Evolutionary conservation across 2,888 invertebrate species (phyloP), one percentile per base, ranked within the genome.

Genomic region (Augochlorella aurata): DNA sequence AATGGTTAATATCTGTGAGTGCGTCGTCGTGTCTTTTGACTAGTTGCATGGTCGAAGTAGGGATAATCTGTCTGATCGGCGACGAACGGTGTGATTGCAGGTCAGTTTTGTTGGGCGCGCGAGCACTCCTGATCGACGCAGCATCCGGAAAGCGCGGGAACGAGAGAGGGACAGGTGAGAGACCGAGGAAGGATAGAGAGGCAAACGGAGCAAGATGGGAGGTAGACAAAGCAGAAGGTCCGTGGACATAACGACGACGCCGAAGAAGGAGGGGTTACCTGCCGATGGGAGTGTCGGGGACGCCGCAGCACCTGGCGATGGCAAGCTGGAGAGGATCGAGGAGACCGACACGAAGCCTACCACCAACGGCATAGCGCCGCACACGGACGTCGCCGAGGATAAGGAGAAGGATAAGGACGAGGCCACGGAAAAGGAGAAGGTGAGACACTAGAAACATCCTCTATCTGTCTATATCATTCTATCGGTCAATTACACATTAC

Each of bases 151-250:
- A 70, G 72, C 44, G 74, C 69, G 66, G 68, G 67, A 65, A 73
- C 58, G 67, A 65, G 77, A 58, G 77, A 81, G 81, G 21, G 54
- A 69, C 79, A 72, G 72, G 81, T 77, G 77, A 78, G 82, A 67
- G 73, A 4, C 21, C 82, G 74, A 80, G 71, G 81, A 58, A 78
- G 70, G 71, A 79, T 65, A 82, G 66, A 76, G 63, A 80, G 68
- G 74, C 52, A 85, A 79, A 69, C 74, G 86, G 81, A 85, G 91
- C 91, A 95, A 94, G 94, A 97, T 97, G 97, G 97, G 97, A 95
- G 97, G 96, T 94, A 96, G 96, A 95, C 97, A 97, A 95, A 97
- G 97, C 94, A 97, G 97, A 94, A 96, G 97, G 94, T 97, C 97
- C 92, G 97, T 97, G 94, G 97, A 97, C 94, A 97, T 97, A 94